These are phyloP conservation scores for Sipha flava DNA, from an alignment of 1,140 invertebrate genomes.

Conservation along the genomic window DNA sequence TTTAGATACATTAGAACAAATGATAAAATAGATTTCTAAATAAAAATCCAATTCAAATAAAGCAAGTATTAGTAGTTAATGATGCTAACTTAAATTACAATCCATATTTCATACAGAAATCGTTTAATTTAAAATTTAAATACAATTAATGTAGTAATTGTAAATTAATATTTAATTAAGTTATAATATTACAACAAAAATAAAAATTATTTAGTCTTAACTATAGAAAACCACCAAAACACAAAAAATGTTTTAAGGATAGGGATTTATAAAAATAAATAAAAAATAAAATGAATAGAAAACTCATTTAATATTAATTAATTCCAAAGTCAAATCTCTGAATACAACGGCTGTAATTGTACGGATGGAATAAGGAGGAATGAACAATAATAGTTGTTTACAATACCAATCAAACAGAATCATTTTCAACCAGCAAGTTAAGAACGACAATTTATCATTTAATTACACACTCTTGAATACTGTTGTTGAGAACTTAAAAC, in stretches of 20 bases:
- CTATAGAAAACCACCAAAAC: not conserved
- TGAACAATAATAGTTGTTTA: slow-evolving; percentile 22
- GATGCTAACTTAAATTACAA: too few relatives aligned
- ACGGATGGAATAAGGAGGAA: slow-evolving; percentile 23
- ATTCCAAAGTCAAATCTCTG: slow-evolving; percentile 4
- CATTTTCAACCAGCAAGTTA: not conserved
- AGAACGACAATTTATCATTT: not conserved
- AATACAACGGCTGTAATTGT: not conserved
- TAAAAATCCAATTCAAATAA: too few relatives aligned
- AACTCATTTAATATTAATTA: slow-evolving; percentile 8
- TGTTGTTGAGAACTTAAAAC: not conserved
- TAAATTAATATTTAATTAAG: too few relatives aligned
- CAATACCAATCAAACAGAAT: slow-evolving; percentile 2
- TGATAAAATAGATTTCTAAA: too few relatives aligned
- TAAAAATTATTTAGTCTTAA: too few relatives aligned
- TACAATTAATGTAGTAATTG: too few relatives aligned
- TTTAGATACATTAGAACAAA: too few relatives aligned
- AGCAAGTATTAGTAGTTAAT: too few relatives aligned
- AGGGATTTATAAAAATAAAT: not conserved
- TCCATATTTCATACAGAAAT: too few relatives aligned
- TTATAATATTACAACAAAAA: too few relatives aligned
- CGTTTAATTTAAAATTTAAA: too few relatives aligned
- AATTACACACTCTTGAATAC: not conserved
- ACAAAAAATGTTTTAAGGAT: not conserved
- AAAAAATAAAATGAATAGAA: slow-evolving; percentile 8